Evolutionary conservation across 2,888 invertebrate species (phyloP).

Genomic region (Lissocephala sabroskyi): DNA sequence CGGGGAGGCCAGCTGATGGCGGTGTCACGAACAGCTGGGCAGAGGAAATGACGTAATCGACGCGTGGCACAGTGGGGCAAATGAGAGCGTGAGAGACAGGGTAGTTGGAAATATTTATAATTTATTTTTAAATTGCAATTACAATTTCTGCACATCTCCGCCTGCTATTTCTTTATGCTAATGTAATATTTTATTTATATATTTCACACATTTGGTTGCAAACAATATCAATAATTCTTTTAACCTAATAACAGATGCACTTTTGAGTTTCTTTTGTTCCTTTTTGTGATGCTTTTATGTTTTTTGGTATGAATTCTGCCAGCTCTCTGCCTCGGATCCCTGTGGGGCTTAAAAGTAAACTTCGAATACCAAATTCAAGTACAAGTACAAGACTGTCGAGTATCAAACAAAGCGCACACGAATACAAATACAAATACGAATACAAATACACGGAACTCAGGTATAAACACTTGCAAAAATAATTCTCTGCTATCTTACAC

Average conservation of each 20-base stretch:
- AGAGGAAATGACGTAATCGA: slow-evolving; percentile 48
- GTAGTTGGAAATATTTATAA: slow-evolving; percentile 47
- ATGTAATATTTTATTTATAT: slow-evolving; percentile 30
- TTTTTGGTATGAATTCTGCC: slow-evolving; percentile 8
- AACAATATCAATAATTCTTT: slow-evolving; percentile 60
- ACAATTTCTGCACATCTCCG: slow-evolving; percentile 42
- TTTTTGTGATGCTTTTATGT: slow-evolving; percentile 17
- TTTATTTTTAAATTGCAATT: slow-evolving; percentile 55
- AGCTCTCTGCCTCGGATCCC: slow-evolving; percentile 25
- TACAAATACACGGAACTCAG: slow-evolving; percentile 29
- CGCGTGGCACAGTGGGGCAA: slow-evolving; percentile 11
- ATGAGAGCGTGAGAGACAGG: neutral
- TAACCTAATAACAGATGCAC: slow-evolving; percentile 61
- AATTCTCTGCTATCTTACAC: slow-evolving; percentile 18
- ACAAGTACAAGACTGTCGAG: slow-evolving; percentile 1
- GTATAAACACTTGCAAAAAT: slow-evolving; percentile 27
- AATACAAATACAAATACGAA: slow-evolving; percentile 21
- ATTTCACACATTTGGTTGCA: slow-evolving; percentile 61
- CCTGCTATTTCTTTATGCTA: slow-evolving; percentile 19
- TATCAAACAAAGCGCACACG: slow-evolving; percentile 40
- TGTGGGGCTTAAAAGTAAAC: no score
- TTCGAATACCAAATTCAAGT: slow-evolving; percentile 25
- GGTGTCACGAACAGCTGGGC: slow-evolving; percentile 37
- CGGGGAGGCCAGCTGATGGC: slow-evolving; percentile 31
- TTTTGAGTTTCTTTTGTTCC: slow-evolving; percentile 10